Conservation (phyloP, 2,797 vertebrate genomes). For the Scolopax rusticola region DNA sequence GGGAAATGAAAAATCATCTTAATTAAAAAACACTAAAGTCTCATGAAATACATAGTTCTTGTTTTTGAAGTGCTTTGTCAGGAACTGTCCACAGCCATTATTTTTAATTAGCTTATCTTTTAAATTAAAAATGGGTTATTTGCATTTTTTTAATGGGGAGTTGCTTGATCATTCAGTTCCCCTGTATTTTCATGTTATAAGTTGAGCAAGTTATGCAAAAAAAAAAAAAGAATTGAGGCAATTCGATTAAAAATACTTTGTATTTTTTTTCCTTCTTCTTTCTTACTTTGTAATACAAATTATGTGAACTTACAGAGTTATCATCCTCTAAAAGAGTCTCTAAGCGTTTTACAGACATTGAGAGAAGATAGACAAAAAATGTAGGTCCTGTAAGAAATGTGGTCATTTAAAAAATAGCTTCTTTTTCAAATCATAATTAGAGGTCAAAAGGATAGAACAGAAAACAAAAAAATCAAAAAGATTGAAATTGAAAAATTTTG, state of each 20-base stretch:
- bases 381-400: background rate
- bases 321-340: background rate
- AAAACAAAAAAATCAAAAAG: background rate
- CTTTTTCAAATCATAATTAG: conserved; percentile 24
- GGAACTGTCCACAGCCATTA: conserved; percentile 66
- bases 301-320: background rate
- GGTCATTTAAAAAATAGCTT: conserved; percentile 10
- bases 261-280: conserved; percentile 32
- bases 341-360: background rate
- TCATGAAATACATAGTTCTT: conserved; percentile 55
- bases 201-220: conserved; percentile 8
- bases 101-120: conserved; percentile 75
- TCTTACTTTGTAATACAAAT: conserved; percentile 8
- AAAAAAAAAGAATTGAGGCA: conserved; percentile 38
- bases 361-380: background rate
- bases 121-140: conserved; percentile 72
- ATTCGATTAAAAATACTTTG: conserved; percentile 46
- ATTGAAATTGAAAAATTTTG: conserved; percentile 18
- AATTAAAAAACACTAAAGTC: conserved; percentile 69
- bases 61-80: conserved; percentile 72
- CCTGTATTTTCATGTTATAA: conserved; percentile 44
- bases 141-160: conserved; percentile 62
- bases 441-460: background rate
- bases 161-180: conserved; percentile 43
- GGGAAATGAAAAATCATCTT: conserved; percentile 70